Conservation (phyloP, 2,113 vertebrate genomes). For the Corapipo altera region DNA sequence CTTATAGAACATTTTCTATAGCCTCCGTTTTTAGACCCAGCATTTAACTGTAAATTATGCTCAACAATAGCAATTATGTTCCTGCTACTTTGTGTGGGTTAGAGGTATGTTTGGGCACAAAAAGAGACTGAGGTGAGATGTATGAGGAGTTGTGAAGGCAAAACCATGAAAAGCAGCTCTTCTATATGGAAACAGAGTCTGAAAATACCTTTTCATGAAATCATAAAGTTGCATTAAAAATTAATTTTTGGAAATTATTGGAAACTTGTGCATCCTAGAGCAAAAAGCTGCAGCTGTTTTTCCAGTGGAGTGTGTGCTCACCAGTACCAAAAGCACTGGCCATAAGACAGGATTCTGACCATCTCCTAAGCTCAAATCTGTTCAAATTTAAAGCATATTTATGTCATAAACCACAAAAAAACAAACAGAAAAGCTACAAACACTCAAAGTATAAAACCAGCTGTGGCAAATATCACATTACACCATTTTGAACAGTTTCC, state of each 20-base stretch:
- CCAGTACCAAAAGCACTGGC: background rate
- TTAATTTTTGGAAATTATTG: background rate
- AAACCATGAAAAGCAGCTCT: background rate
- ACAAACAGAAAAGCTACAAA: background rate
- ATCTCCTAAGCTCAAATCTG: accelerated
- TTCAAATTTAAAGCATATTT: background rate
- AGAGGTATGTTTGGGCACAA: background rate
- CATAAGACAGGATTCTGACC: background rate
- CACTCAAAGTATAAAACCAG: background rate
- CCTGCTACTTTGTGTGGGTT: background rate
- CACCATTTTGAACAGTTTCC: background rate
- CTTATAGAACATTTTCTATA: background rate
- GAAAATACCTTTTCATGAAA: background rate
- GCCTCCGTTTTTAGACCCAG: background rate
- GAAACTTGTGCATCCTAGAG: background rate
- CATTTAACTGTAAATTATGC: background rate
- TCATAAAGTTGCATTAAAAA: background rate
- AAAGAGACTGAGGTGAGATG: background rate
- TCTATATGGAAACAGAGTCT: background rate
- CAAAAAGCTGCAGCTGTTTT: background rate
- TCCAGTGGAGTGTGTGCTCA: background rate
- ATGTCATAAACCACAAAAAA: background rate
- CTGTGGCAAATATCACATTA: background rate
- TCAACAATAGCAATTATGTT: background rate
- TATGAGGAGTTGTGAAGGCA: background rate